Evolutionary conservation across 2,797 vertebrate species (phyloP).

Genomic region (Enteromius anoplus): DNA sequence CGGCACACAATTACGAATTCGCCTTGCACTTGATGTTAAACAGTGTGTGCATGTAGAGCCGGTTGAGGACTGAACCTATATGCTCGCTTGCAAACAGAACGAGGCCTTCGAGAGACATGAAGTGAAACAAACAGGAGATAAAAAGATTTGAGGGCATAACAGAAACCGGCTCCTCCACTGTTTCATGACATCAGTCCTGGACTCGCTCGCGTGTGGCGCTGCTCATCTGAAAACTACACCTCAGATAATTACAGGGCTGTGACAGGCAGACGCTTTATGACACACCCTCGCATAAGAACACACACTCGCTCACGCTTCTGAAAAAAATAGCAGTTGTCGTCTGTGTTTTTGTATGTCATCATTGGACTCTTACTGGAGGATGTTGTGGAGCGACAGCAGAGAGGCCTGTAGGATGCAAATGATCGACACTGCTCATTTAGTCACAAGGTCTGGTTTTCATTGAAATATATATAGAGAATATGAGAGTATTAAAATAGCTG

Average conservation of each 20-base stretch:
- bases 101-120: background rate
- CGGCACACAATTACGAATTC: background rate
- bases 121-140: conserved; percentile 6
- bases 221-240: conserved; percentile 50
- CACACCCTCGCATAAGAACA: conserved; percentile 13
- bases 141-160: conserved; percentile 7
- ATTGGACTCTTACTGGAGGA: background rate
- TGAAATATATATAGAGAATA: background rate
- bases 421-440: background rate
- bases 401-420: background rate
- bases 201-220: conserved; percentile 32
- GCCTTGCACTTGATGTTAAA: conserved; percentile 1
- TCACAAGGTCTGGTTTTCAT: background rate
- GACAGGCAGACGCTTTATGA: conserved; percentile 31
- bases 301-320: background rate
- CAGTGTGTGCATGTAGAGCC: background rate
- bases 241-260: conserved; percentile 54
- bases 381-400: background rate
- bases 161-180: conserved; percentile 39
- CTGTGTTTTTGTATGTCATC: background rate
- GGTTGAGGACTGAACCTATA: background rate
- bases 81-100: conserved; percentile 1
- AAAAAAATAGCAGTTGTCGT: background rate
- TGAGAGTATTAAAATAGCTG: background rate
- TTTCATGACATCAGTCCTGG: conserved; percentile 22